Percentiles rank a stretch among this genome's conserved stretches.
Evolutionary conservation across 2,888 invertebrate species (phyloP).

Genomic region (Neoaliturus tenellus): DNA sequence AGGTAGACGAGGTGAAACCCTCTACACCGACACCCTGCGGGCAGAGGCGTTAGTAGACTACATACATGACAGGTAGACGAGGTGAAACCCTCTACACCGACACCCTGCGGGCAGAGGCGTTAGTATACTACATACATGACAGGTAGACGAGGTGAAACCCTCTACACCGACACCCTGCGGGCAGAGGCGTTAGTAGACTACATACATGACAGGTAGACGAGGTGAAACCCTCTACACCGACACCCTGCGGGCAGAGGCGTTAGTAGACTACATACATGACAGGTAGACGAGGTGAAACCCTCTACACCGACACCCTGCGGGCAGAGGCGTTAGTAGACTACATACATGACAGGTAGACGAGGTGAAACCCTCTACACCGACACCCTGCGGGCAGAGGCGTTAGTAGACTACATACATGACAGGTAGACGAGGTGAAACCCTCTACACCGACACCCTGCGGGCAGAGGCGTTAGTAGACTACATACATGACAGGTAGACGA

Average conservation of each 20-base stretch:
- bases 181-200: too few species aligned
- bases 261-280: too few species aligned
- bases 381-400: constrained; percentile 51
- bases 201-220: not conserved
- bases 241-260: constrained; percentile 69
- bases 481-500: too few species aligned
- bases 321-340: constrained; percentile 82
- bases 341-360: constrained; percentile 83
- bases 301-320: constrained; percentile 86
- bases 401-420: not conserved
- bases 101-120: constrained; percentile 51
- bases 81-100: constrained; percentile 72
- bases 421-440: constrained; percentile 83
- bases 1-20: too few species aligned
- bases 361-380: constrained; percentile 72
- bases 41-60: constrained; percentile 82
- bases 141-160: constrained; percentile 78
- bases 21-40: too few species aligned
- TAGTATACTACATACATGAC: not conserved
- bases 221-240: constrained; percentile 7
- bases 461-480: too few species aligned
- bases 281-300: constrained; percentile 81
- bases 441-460: constrained; percentile 86
- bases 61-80: constrained; percentile 81
- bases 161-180: constrained; percentile 78